These are phyloP conservation scores for Nyctalus aviator DNA, from an alignment of 2,797 vertebrate species.

Conservation along the genomic window DNA sequence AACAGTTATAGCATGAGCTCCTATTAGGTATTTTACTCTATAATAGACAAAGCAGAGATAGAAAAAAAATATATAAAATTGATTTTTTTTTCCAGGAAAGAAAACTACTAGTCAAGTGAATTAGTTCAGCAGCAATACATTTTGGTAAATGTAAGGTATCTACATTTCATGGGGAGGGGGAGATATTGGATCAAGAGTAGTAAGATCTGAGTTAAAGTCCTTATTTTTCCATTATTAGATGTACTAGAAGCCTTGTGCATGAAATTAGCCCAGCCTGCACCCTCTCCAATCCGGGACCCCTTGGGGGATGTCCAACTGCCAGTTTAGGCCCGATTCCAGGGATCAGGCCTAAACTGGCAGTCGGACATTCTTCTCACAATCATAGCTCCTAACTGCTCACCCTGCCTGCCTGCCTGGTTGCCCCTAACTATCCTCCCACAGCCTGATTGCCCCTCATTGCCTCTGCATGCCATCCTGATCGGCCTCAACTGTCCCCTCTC, in stretches of 20 bases:
- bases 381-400: too few relatives aligned
- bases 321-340: too few relatives aligned
- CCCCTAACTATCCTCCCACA: too few relatives aligned
- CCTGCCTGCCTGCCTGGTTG: too few relatives aligned
- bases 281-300: too few relatives aligned
- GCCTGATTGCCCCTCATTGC: too few relatives aligned
- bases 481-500: too few relatives aligned
- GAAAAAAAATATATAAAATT: not conserved
- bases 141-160: not conserved
- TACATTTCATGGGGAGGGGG: not conserved
- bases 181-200: not conserved
- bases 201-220: not conserved
- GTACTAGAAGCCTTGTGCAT: not conserved
- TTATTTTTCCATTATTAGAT: not conserved
- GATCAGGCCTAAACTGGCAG: too few relatives aligned
- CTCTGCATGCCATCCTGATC: too few relatives aligned
- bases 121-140: not conserved
- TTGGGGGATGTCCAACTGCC: too few relatives aligned
- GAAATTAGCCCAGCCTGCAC: too few relatives aligned
- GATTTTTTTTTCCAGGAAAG: not conserved
- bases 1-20: not conserved
- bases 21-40: not conserved
- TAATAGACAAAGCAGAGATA: not conserved
- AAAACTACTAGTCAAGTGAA: not conserved
- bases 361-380: too few relatives aligned